Conservation (phyloP, 2,113 vertebrate genomes). For the Lasiurus borealis region DNA sequence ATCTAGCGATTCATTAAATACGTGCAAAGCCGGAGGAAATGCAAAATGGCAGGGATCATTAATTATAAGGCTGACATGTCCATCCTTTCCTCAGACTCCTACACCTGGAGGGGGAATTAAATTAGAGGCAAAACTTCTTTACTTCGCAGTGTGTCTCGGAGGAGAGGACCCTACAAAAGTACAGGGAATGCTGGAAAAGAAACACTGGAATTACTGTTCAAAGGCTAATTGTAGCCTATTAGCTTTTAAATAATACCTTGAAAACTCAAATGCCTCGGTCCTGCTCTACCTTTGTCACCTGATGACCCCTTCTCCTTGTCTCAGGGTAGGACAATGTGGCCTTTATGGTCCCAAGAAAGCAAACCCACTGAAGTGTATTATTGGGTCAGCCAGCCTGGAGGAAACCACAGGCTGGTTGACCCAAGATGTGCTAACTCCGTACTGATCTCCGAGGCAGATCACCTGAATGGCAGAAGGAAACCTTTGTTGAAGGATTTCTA, state of each 20-base stretch:
- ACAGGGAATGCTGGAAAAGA: constrained; percentile 73
- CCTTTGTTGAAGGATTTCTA: constrained; percentile 82
- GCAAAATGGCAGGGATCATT: constrained; percentile 50
- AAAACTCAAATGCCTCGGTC: constrained; percentile 81
- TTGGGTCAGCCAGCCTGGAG: constrained; percentile 50
- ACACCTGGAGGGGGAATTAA: constrained; percentile 62
- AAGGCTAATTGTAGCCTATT: constrained; percentile 85
- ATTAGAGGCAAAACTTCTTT: constrained; percentile 64
- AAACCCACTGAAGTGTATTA: constrained; percentile 59
- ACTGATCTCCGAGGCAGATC: constrained; percentile 57
- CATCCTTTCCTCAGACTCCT: constrained; percentile 27
- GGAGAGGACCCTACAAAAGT: neutral
- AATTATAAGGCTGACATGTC: neutral
- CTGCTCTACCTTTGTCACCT: constrained; percentile 82
- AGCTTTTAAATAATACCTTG: constrained; percentile 85
- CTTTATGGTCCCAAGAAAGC: constrained; percentile 76
- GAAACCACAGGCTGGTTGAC: neutral
- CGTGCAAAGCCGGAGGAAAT: constrained; percentile 57
- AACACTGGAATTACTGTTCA: constrained; percentile 85
- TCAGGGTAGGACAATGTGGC: constrained; percentile 68
- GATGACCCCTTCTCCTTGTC: constrained; percentile 82
- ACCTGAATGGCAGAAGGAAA: constrained; percentile 83
- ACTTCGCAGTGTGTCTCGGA: constrained; percentile 45
- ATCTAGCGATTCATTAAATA: constrained; percentile 10
- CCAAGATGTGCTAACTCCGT: constrained; percentile 44